Percentiles rank a stretch among this genome's conserved stretches.
Evolutionary conservation across 2,113 vertebrate genomes (phyloP).

Genomic region (Solea senegalensis): DNA sequence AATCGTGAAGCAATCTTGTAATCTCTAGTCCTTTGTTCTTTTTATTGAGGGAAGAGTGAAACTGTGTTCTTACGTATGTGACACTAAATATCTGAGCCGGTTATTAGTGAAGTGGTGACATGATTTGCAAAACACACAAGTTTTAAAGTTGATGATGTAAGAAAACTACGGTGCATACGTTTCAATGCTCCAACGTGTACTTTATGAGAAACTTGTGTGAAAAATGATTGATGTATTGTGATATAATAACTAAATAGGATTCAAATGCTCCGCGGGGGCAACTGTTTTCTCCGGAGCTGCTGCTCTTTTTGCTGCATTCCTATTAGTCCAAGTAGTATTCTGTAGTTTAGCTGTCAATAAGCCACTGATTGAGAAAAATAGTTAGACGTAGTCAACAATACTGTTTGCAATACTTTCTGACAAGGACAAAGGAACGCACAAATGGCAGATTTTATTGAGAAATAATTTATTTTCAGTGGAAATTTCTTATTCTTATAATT

Average conservation of each 20-base stretch:
- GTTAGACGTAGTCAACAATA: conserved; percentile 19
- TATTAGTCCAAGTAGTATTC: conserved; percentile 42
- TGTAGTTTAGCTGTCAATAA: conserved; percentile 56
- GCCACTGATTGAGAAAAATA: conserved; percentile 24
- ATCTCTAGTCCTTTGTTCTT: conserved; percentile 33
- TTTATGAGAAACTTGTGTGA: conserved; percentile 67
- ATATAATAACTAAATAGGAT: conserved; percentile 61
- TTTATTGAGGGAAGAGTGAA: conserved; percentile 5
- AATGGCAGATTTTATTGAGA: conserved; percentile 23
- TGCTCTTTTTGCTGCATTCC: conserved; percentile 43
- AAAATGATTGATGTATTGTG: conserved; percentile 71
- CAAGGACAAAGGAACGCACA: conserved; percentile 13
- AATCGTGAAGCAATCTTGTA: conserved; percentile 20
- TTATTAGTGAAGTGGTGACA: conserved; percentile 62
- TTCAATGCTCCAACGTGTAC: conserved; percentile 51
- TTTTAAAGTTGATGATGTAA: conserved; percentile 62
- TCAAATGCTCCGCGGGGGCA: conserved; percentile 39
- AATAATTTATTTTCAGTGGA: conserved; percentile 36
- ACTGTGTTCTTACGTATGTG: conserved; percentile 49
- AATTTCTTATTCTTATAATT: conserved; percentile 45
- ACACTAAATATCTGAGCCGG: conserved; percentile 62
- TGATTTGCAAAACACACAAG: conserved; percentile 52
- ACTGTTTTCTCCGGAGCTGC: conserved; percentile 38
- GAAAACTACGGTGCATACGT: conserved; percentile 46
- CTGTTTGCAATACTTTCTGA: conserved; percentile 11